Percentiles rank a stretch among this genome's conserved stretches.
Conservation (phyloP, 1,140 invertebrate species). For the Nasonia vitripennis region DNA sequence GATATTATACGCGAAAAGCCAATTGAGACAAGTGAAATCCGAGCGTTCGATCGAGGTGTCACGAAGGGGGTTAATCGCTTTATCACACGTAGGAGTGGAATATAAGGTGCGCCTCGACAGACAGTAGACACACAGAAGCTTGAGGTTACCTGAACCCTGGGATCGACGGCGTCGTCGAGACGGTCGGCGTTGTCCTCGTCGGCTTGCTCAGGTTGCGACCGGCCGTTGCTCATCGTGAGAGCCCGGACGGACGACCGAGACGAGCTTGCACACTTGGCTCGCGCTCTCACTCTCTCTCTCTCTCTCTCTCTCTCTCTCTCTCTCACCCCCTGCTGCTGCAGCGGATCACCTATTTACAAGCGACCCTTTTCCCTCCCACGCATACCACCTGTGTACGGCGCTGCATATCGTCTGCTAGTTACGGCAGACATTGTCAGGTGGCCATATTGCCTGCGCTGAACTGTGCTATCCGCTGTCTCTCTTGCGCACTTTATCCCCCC, state of each 20-base stretch:
- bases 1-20: neutral
- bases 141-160: constrained; percentile 73
- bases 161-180: constrained; percentile 73
- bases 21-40: too few relatives aligned
- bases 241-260: neutral
- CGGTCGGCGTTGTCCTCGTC: constrained; percentile 68
- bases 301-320: too few relatives aligned
- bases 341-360: neutral
- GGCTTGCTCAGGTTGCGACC: constrained; percentile 60
- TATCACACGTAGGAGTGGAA: neutral
- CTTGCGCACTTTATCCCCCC: neutral
- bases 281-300: too few relatives aligned
- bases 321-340: neutral
- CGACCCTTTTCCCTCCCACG: constrained; percentile 16
- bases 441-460: constrained; percentile 16
- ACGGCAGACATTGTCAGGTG: neutral
- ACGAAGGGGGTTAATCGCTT: neutral
- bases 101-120: neutral
- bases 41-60: neutral
- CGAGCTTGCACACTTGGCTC: neutral
- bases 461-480: neutral
- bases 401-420: constrained; percentile 35
- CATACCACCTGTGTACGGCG: constrained; percentile 30
- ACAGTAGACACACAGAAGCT: constrained; percentile 15
- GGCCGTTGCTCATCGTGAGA: constrained; percentile 36